A percentile compares a stretch with the other conserved stretches of the same genome.
Conservation (phyloP, 1,140 invertebrate species). For the Drosophila dunni region DNA sequence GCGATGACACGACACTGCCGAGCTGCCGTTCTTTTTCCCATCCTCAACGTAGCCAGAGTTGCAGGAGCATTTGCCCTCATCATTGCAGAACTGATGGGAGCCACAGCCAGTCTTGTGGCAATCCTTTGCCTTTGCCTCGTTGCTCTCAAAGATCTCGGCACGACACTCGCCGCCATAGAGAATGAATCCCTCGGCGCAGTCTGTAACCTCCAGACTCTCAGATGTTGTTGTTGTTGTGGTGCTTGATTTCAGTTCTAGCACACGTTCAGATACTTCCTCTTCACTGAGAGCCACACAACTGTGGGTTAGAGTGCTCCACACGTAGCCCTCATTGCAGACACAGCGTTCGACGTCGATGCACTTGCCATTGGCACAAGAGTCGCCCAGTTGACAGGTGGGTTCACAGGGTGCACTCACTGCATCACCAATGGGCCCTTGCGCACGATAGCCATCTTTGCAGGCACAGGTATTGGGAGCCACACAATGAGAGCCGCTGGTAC, state of each 20-base stretch:
- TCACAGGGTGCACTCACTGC: slow-evolving; percentile 58
- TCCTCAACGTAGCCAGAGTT: slow-evolving; percentile 48
- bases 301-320: slow-evolving; percentile 41
- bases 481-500: slow-evolving; percentile 53
- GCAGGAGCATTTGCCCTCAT: slow-evolving; percentile 47
- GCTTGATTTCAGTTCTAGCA: background rate
- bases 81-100: slow-evolving; percentile 50
- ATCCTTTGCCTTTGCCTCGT: slow-evolving; percentile 36
- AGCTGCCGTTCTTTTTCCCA: slow-evolving; percentile 1
- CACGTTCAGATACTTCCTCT: slow-evolving; percentile 23
- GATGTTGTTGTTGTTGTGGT: slow-evolving; percentile 1
- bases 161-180: slow-evolving; percentile 65
- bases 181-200: slow-evolving; percentile 49
- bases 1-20: slow-evolving; percentile 43
- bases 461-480: slow-evolving; percentile 64
- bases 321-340: slow-evolving; percentile 50
- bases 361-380: slow-evolving; percentile 56
- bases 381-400: slow-evolving; percentile 55
- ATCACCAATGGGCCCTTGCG: slow-evolving; percentile 46
- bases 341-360: slow-evolving; percentile 63
- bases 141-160: slow-evolving; percentile 64
- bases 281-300: slow-evolving; percentile 22
- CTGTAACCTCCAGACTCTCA: slow-evolving; percentile 7
- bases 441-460: slow-evolving; percentile 55
- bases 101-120: slow-evolving; percentile 56